Conservation (phyloP, 2,888 invertebrate genomes). For the Epiblema foenella region DNA sequence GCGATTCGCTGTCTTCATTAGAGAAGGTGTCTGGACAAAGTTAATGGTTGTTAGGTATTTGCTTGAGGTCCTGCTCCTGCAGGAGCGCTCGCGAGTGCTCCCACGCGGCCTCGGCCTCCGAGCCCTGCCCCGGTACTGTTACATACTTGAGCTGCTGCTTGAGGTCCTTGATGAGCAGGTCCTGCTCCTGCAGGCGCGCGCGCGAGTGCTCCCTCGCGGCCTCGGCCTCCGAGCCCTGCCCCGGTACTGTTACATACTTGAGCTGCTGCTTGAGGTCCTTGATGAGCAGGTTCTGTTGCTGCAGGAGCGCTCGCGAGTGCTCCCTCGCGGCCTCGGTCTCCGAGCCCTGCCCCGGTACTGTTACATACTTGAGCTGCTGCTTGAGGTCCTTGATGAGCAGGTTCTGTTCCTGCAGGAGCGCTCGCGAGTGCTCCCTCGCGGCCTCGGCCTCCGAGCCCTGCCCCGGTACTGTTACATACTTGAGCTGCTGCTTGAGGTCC, state of each 20-base stretch:
- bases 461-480: constrained; percentile 82
- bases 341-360: too few species aligned
- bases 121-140: too few species aligned
- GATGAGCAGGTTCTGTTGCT: constrained; percentile 88
- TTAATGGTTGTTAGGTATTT: neutral
- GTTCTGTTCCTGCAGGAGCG: constrained; percentile 85
- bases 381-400: constrained; percentile 93
- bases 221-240: too few species aligned
- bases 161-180: too few species aligned
- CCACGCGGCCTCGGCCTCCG: too few species aligned
- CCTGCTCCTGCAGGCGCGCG: too few species aligned
- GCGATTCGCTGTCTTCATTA: neutral
- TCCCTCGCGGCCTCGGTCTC: constrained; percentile 64
- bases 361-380: constrained; percentile 92
- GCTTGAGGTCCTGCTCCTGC: too few species aligned
- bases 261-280: constrained; percentile 95
- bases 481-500: constrained; percentile 95
- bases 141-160: too few species aligned
- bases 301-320: constrained; percentile 73
- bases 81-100: too few species aligned
- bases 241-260: constrained; percentile 86
- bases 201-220: too few species aligned
- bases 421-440: constrained; percentile 70
- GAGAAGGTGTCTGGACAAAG: neutral
- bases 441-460: constrained; percentile 46